Percentiles rank a stretch among this genome's conserved stretches.
Conservation (phyloP, 2,888 invertebrate genomes). For the Lochmaea capreae region DNA sequence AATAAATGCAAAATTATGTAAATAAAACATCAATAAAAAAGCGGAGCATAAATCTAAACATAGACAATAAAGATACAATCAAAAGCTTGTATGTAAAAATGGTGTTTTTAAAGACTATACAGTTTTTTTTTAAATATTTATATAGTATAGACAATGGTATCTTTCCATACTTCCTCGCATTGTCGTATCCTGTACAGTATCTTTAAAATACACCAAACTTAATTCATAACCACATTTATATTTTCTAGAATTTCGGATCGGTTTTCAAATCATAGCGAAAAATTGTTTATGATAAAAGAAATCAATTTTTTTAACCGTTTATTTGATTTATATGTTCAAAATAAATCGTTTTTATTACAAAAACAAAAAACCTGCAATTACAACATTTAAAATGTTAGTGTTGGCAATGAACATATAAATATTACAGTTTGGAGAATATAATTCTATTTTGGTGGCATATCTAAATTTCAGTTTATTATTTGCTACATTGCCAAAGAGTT, state of each 20-base stretch:
- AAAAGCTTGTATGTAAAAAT: not conserved
- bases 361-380: slow-evolving; percentile 1
- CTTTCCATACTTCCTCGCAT: not conserved
- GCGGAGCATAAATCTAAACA: not conserved
- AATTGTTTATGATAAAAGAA: too few species aligned
- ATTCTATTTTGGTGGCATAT: not conserved
- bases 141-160: not conserved
- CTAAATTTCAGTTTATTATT: not conserved
- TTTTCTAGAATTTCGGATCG: not conserved
- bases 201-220: too few species aligned
- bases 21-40: slow-evolving; percentile 1
- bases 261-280: not conserved
- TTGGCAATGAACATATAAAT: not conserved
- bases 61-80: not conserved
- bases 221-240: too few species aligned
- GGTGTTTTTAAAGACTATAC: not conserved
- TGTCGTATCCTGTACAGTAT: not conserved
- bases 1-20: slow-evolving; percentile 2
- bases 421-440: not conserved
- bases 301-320: not conserved
- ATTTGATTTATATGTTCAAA: not conserved
- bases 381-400: not conserved
- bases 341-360: slow-evolving; percentile 7
- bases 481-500: not conserved
- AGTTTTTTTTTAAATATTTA: not conserved